Evolutionary conservation across 2,797 vertebrate species (phyloP).

Genomic region (Poeciliopsis paucimaculata): DNA sequence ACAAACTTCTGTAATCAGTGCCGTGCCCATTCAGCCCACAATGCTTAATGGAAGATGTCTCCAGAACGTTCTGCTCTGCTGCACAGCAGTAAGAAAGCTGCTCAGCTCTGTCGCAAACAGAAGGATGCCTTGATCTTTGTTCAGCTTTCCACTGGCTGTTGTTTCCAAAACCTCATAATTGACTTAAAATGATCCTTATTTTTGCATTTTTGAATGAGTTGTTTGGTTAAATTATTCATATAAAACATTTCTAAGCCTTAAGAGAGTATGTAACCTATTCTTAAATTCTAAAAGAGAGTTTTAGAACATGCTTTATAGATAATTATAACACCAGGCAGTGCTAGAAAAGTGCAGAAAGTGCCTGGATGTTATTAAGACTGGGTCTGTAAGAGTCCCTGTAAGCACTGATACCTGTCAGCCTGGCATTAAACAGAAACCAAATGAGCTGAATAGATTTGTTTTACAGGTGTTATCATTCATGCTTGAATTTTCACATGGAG

Average conservation of each 20-base stretch:
- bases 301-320: neutral
- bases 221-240: constrained; percentile 4
- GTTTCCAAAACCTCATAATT: constrained; percentile 11
- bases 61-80: neutral
- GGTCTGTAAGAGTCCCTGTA: neutral
- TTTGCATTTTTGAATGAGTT: neutral
- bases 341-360: constrained; percentile 7
- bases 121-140: neutral
- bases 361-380: neutral
- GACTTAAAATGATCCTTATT: neutral
- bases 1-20: constrained; percentile 10
- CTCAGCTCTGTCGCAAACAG: neutral
- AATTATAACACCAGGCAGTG: neutral
- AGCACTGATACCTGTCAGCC: neutral
- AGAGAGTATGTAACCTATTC: neutral
- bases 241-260: neutral
- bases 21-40: constrained; percentile 18
- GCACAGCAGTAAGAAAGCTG: neutral
- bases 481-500: neutral
- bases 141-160: neutral
- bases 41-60: neutral
- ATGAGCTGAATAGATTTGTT: neutral
- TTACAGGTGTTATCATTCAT: neutral
- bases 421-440: neutral
- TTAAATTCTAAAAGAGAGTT: neutral